These are phyloP conservation scores for Microtus montanus DNA, from an alignment of 2,113 vertebrate species.

Conservation along the genomic window DNA sequence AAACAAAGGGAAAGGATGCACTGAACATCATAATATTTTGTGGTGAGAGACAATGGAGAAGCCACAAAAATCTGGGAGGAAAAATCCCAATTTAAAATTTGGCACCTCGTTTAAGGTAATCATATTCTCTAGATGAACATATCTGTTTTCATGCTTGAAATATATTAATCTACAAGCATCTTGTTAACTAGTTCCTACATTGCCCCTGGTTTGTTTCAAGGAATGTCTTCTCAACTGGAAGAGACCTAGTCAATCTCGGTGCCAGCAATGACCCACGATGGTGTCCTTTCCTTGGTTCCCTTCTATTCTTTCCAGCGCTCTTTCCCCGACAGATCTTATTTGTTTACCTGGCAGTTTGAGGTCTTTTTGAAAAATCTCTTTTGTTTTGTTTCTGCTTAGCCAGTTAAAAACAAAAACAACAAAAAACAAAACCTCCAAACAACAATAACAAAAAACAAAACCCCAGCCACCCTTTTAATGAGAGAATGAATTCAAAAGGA, in stretches of 20 bases:
- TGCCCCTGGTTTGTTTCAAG: neutral
- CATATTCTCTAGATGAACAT: neutral
- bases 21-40: neutral
- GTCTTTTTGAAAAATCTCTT: slow-evolving; percentile 55
- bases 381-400: slow-evolving; percentile 52
- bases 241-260: neutral
- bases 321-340: neutral
- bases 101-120: slow-evolving; percentile 16
- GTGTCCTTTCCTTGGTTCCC: neutral
- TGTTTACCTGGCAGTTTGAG: neutral
- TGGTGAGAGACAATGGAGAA: neutral
- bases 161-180: neutral
- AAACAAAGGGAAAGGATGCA: neutral
- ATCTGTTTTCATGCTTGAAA: neutral
- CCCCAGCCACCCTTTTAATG: neutral
- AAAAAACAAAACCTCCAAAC: neutral
- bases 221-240: slow-evolving; percentile 23
- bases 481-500: slow-evolving; percentile 33
- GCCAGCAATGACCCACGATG: neutral
- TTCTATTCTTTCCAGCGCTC: neutral
- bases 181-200: slow-evolving; percentile 20
- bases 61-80: neutral
- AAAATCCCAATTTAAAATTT: neutral
- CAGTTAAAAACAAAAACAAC: neutral
- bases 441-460: neutral